Evolutionary conservation across 2,113 vertebrate species (phyloP).

Genomic region (Piaya cayana): DNA sequence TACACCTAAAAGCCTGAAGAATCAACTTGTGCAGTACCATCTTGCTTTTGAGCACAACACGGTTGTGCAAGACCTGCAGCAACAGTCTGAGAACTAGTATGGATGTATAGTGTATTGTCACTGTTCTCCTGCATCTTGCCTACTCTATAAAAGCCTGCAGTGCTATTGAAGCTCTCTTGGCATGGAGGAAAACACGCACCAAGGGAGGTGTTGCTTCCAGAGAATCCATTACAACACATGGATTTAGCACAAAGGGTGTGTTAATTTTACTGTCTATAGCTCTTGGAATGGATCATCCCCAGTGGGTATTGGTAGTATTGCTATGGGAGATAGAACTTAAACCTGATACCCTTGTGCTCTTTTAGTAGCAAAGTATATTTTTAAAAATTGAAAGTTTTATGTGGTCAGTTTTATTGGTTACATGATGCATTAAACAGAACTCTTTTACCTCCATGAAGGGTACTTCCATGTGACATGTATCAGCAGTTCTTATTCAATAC

Average conservation of each 20-base stretch:
- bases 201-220: not conserved
- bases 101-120: rapidly evolving
- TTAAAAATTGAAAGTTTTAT: not conserved
- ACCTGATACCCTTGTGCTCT: not conserved
- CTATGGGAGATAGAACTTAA: not conserved
- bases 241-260: rapidly evolving
- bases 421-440: no score
- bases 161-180: not conserved
- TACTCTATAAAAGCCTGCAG: not conserved
- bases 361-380: not conserved
- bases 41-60: not conserved
- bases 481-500: not conserved
- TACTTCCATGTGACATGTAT: not conserved
- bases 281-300: not conserved
- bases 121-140: not conserved
- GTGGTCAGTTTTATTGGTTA: not conserved
- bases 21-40: not conserved
- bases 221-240: rapidly evolving
- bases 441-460: not conserved
- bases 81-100: not conserved
- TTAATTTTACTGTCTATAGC: not conserved
- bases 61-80: not conserved
- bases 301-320: not conserved
- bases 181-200: rapidly evolving
- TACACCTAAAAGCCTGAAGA: not conserved